Percentiles rank a stretch among this genome's conserved stretches.
These are phyloP conservation scores for Saguinus imperator DNA, from an alignment of 2,113 vertebrate genomes.

Conservation along the genomic window DNA sequence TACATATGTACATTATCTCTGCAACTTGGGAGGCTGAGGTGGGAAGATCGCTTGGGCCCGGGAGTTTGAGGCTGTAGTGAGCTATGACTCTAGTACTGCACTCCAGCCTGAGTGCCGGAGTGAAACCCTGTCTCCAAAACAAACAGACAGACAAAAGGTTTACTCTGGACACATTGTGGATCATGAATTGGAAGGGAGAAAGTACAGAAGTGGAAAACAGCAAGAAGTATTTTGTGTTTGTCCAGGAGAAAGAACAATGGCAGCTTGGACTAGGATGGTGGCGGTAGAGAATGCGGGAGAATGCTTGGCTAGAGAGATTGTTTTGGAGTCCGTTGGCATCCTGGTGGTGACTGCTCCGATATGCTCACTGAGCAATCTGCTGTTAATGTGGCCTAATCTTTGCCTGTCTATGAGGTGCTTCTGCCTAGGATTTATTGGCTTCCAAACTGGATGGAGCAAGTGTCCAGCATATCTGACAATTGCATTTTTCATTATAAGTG, in stretches of 20 bases:
- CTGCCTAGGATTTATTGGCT: not conserved
- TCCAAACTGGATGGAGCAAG: not conserved
- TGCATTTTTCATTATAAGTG: not conserved
- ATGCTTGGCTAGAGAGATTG: too few relatives aligned
- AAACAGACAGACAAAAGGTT: not conserved
- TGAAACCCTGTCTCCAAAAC: not conserved
- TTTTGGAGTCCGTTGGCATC: not conserved
- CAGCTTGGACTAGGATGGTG: not conserved
- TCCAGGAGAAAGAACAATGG: not conserved
- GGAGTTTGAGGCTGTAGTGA: not conserved
- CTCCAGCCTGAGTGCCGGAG: not conserved
- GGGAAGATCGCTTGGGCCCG: not conserved
- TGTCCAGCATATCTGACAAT: not conserved
- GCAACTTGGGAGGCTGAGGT: not conserved
- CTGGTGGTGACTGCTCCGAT: not conserved
- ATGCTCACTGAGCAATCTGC: not conserved
- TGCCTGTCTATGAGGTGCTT: not conserved
- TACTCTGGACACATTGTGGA: not conserved
- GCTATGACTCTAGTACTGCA: not conserved
- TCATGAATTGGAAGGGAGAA: not conserved
- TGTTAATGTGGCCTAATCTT: not conserved
- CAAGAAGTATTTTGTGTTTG: not conserved
- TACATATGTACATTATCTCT: too few relatives aligned
- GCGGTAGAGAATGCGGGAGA: not conserved
- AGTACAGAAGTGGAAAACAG: not conserved